These are phyloP conservation scores for Coptodon bakossiorum DNA, from an alignment of 2,113 vertebrate species.

Conservation along the genomic window DNA sequence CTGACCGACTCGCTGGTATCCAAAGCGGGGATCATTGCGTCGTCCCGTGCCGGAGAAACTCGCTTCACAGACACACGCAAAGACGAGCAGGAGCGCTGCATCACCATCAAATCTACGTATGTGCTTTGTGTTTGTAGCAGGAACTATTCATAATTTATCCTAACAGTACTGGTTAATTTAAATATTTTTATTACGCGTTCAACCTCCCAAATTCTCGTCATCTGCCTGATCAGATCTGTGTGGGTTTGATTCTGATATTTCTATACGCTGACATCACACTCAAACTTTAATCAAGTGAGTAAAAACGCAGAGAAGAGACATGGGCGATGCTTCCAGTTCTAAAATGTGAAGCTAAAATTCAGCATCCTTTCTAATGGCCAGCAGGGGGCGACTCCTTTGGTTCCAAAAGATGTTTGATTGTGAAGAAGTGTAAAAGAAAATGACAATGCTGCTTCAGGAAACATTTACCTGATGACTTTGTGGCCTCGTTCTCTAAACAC, in stretches of 20 bases:
- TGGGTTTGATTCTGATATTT: neutral
- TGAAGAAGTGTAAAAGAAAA: neutral
- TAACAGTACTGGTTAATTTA: neutral
- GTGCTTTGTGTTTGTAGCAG: slow-evolving; percentile 38
- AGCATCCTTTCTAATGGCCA: neutral
- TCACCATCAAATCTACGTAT: slow-evolving; percentile 97
- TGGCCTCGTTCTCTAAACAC: neutral
- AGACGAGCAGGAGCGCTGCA: slow-evolving; percentile 93
- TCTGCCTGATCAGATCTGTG: neutral
- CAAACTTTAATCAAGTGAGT: neutral
- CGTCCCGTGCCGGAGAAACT: slow-evolving; percentile 85
- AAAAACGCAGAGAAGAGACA: neutral
- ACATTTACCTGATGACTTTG: neutral
- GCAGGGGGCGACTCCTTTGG: neutral
- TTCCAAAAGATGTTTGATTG: neutral
- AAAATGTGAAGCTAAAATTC: neutral
- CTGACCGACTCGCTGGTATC: slow-evolving; percentile 91
- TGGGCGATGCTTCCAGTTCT: neutral
- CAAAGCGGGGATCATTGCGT: slow-evolving; percentile 94
- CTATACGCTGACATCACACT: neutral
- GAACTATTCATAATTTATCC: neutral
- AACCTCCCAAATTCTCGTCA: neutral
- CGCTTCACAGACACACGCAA: slow-evolving; percentile 93
- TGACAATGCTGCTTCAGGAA: neutral
- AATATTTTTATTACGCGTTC: neutral